phyloP scores from a whole-genome alignment of 1,140 invertebrate species.

The Hylaeus anthracinus region DNA sequence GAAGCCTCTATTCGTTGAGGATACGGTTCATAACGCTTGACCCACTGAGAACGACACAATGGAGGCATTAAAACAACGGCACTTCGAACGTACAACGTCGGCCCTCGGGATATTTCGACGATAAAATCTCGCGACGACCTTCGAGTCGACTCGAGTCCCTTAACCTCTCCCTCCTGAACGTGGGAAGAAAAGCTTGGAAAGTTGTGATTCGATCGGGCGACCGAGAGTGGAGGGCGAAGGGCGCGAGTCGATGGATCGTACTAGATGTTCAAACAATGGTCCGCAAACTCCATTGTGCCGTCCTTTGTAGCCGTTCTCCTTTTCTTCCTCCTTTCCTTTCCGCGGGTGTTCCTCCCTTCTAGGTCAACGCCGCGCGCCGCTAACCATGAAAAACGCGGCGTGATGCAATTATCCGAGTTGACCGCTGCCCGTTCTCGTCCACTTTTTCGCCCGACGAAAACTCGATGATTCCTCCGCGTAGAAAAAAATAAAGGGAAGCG shows the following conservation, averaged over 20 bases:
- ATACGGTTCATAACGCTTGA: conserved; percentile 61
- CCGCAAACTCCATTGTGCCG: conserved; percentile 47
- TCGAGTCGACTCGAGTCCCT: conserved; percentile 25
- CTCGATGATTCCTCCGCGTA: neutral
- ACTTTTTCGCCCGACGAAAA: neutral
- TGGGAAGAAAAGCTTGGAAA: conserved; percentile 50
- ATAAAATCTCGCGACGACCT: conserved; percentile 56
- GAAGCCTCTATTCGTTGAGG: conserved; percentile 19
- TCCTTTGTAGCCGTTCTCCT: conserved; percentile 31
- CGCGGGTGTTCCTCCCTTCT: neutral
- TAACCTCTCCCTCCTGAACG: conserved; percentile 2
- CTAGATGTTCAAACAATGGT: conserved; percentile 60
- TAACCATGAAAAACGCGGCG: neutral
- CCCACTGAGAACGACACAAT: conserved; percentile 54
- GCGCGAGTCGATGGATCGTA: conserved; percentile 54
- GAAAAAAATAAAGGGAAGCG: neutral
- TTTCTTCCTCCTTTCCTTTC: neutral
- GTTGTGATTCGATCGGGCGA: conserved; percentile 49
- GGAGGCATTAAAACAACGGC: conserved; percentile 44
- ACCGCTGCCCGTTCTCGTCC: neutral
- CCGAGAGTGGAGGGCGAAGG: conserved; percentile 13
- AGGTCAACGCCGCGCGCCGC: conserved; percentile 8
- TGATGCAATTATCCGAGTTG: conserved; percentile 4
- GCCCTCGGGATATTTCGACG: conserved; percentile 35
- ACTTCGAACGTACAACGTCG: conserved; percentile 1